Evolutionary conservation across 1,140 invertebrate species (phyloP).

Genomic region (Calliphora vicina): DNA sequence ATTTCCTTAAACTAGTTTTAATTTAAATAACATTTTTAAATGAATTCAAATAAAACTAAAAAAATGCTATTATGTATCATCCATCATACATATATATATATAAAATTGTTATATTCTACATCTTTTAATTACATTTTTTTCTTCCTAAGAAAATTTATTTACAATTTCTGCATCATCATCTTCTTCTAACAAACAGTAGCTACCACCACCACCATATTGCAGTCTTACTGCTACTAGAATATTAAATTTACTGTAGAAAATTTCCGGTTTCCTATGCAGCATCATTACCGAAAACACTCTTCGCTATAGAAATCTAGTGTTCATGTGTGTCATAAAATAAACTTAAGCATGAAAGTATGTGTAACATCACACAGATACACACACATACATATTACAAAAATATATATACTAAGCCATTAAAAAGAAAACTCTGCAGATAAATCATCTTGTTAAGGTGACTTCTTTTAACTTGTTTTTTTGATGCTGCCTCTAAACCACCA

Average conservation of each 20-base stretch:
- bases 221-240: neutral
- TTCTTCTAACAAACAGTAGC: neutral
- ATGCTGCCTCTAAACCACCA: neutral
- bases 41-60: no score
- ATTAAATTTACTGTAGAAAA: slow-evolving; percentile 23
- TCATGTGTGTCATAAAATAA: slow-evolving; percentile 19
- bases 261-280: slow-evolving; percentile 32
- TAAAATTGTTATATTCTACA: neutral
- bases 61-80: no score
- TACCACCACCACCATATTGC: neutral
- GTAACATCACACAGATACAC: no score
- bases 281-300: slow-evolving; percentile 8
- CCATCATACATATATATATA: no score
- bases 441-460: slow-evolving; percentile 27
- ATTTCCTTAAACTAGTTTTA: no score
- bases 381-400: neutral
- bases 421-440: slow-evolving; percentile 32
- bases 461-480: slow-evolving; percentile 7
- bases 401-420: slow-evolving; percentile 17
- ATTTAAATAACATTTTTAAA: no score
- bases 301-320: slow-evolving; percentile 12
- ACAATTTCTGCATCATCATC: neutral
- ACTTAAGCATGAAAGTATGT: no score
- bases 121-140: slow-evolving; percentile 14
- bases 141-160: neutral